A percentile compares a stretch with the other conserved stretches of the same genome.
phyloP scores from a whole-genome alignment of 2,113 vertebrate species.

The Lampris incognitus region DNA sequence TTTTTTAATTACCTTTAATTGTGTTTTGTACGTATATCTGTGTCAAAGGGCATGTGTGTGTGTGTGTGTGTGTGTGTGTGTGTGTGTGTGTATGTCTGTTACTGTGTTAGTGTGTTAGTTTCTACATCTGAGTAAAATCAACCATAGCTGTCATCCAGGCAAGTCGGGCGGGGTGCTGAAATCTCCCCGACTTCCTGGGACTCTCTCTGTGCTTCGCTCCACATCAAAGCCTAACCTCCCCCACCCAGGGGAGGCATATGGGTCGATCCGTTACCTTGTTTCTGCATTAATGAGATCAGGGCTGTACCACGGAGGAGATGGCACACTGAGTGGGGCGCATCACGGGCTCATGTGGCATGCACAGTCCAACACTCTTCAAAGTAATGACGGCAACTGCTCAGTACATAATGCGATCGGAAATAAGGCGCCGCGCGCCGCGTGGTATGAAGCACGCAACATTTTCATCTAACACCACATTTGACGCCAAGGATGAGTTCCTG shows the following conservation, averaged over 20 bases:
- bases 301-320: slow-evolving; percentile 30
- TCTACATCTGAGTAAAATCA: background rate
- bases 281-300: slow-evolving; percentile 70
- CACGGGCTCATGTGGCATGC: background rate
- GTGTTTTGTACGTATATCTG: slow-evolving; percentile 26
- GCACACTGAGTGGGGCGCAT: slow-evolving; percentile 12
- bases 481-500: background rate
- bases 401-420: slow-evolving; percentile 11
- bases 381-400: slow-evolving; percentile 6
- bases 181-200: slow-evolving; percentile 37
- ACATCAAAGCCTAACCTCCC: slow-evolving; percentile 66
- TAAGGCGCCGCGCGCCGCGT: background rate
- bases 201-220: slow-evolving; percentile 44
- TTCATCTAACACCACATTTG: background rate
- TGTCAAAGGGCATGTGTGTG: slow-evolving; percentile 38
- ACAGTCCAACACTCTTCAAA: slow-evolving; percentile 4
- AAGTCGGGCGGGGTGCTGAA: slow-evolving; percentile 34
- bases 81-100: slow-evolving; percentile 11
- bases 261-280: slow-evolving; percentile 65
- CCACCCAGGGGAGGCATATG: slow-evolving; percentile 37
- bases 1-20: background rate
- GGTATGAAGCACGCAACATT: slow-evolving; percentile 5
- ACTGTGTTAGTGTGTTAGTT: background rate
- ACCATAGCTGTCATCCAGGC: slow-evolving; percentile 25
- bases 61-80: slow-evolving; percentile 4